Base-by-base conservation (phyloP, 2,113 vertebrate genomes). In the Oryzias melastigma region DNA sequence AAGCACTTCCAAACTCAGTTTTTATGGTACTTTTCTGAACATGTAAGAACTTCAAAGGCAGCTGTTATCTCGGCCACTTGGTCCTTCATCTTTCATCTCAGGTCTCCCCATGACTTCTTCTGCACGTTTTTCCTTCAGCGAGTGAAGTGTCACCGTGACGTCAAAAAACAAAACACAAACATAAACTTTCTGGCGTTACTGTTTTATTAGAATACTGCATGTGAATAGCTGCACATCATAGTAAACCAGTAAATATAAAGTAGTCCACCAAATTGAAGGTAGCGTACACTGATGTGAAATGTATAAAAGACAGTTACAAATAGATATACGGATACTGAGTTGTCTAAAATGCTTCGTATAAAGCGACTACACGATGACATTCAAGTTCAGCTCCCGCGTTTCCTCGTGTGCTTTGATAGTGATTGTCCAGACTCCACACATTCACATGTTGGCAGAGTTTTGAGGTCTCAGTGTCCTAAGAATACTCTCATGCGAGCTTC, bases 121-220 rank as follows among this genome's bases (percentile, higher is more conserved):
- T 73, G 57, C 58, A 73, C 25, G 65, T 4, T 25, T 68, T 15
- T 27, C 62, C 58, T 52, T 68, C 65, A 40, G 54, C 48, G 55
- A n/a, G 51, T 7, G 8, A 46, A 40, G 52, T 1, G 10, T 42
- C 17, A 22, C 15, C 55, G 55, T 57, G 56, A 75, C 76, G 65
- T 40, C 22, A 22, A 22, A 67, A 82, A 18, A 76, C 25, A 35
- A 12, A 17, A 57, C 71, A 1, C 19, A 1, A 5, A 69, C 53
- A 45, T 0, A 4, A 55, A 49, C 1, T 7, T 70, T 78, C 84
- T 70, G 54, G 63, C 58, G 72, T 82, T 68, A 66, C n/a, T 77
- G 71, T 91, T 93, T 92, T 92, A 93, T 92, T 91, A 83, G 77
- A 90, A 90, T 88, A 88, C n/a, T 63, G 75, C 78, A 77, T 83